Evolutionary conservation across 2,888 invertebrate species (phyloP), one percentile per base, ranked within the genome.

Genomic region (Plagiodera versicolora): DNA sequence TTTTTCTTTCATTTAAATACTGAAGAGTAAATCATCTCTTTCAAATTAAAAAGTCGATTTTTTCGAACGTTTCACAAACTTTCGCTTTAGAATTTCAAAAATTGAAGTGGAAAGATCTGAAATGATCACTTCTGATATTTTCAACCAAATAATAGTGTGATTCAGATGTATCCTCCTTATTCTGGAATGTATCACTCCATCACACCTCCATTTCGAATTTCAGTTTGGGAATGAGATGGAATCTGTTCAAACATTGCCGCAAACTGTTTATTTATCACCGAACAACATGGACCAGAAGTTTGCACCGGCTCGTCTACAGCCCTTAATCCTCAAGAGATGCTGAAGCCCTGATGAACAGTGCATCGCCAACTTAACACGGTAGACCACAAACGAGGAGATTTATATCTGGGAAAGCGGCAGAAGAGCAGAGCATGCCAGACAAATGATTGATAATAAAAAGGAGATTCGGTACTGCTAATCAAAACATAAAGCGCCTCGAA

Each of bases 401-500:
- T 72, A 74, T 72, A 68, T 63, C 60, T 58, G 44, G 28, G 19
- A 53, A 70, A 68, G 64, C 66, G 70, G 67, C 64, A 62, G 66
- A 60, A 66, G 56, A 62, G 55, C 64, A 64, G 66, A 67, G 67
- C 66, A 68, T 63, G 67, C 59, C 67, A 67, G 71, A 74, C 69
- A 63, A 65, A 65, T 63, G 56, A 61, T 59, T 57, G 68, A 73
- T 73, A 72, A 74, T 74, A 74, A 75, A 76, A 72, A 72, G 71
- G 70, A 61, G 65, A 67, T 67, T 63, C 58, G 67, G 24, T 24
- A 39, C 66, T 66, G 70, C 70, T 73, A 75, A 76, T 75, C 74
- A 77, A 77, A 77, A 75, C 72, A 75, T 74, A 76, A 75, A 73
- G 71, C 75, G 66, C 10, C 63, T 66, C 58, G 63, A 72, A 70